These are phyloP conservation scores for Drosophila conformis DNA, from an alignment of 2,888 invertebrate species.

Conservation along the genomic window DNA sequence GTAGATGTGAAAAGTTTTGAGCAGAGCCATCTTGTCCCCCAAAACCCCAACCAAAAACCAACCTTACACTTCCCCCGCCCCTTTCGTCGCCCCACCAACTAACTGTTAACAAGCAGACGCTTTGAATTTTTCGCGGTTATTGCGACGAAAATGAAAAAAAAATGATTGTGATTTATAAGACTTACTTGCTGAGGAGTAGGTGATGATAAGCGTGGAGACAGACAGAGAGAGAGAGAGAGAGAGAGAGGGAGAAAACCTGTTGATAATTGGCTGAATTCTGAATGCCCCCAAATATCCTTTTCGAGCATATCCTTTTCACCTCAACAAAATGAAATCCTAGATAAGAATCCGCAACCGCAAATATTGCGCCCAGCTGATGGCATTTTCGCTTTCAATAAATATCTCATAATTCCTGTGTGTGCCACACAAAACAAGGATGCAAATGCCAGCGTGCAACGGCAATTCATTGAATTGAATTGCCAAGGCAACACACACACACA, in stretches of 20 bases:
- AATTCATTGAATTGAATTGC: conserved; percentile 34
- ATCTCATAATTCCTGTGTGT: conserved; percentile 49
- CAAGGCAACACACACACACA: conserved; percentile 28
- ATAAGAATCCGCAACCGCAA: conserved; percentile 33
- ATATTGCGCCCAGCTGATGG: conserved; percentile 20
- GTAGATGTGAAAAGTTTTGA: conserved; percentile 75
- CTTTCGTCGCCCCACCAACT: not conserved
- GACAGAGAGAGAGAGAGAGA: not conserved
- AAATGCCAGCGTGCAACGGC: conserved; percentile 40
- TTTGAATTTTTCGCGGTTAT: conserved; percentile 41
- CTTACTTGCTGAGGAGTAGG: conserved; percentile 29
- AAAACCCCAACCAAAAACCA: not conserved
- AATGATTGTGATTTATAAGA: conserved; percentile 25
- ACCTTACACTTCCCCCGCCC: not conserved
- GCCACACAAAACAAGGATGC: conserved; percentile 45
- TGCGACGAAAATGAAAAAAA: not conserved
- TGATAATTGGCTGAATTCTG: conserved; percentile 10
- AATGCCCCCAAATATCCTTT: not conserved
- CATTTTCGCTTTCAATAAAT: conserved; percentile 56
- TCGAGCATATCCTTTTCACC: not conserved
- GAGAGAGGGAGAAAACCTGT: conserved; percentile 24
- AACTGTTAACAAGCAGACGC: conserved; percentile 50
- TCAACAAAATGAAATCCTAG: conserved; percentile 20
- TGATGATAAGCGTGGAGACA: conserved; percentile 45
- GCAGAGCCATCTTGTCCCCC: not conserved